phyloP scores from a whole-genome alignment of 2,888 invertebrate species.

The Folsomia candida region DNA sequence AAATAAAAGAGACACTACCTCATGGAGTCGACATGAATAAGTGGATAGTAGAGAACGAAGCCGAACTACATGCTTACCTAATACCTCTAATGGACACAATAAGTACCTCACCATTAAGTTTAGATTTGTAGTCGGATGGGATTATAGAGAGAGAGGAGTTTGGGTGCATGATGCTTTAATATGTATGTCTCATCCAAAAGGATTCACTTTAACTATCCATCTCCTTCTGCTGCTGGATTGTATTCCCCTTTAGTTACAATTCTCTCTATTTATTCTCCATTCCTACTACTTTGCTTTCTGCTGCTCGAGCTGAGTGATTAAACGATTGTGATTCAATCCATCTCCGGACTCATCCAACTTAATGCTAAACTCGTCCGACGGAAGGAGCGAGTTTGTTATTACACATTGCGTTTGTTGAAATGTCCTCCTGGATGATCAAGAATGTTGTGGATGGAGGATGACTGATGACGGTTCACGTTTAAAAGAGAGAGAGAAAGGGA shows the following conservation, averaged over 20 bases:
- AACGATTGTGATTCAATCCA: background rate
- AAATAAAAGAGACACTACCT: too few relatives aligned
- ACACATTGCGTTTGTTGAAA: background rate
- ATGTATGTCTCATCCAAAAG: too few relatives aligned
- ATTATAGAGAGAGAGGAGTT: slow-evolving; percentile 17
- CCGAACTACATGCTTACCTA: slow-evolving; percentile 17
- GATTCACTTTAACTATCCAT: too few relatives aligned
- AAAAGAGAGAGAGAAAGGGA: slow-evolving; percentile 1
- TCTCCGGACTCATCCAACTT: background rate
- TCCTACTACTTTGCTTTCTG: slow-evolving; percentile 17
- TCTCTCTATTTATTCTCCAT: slow-evolving; percentile 18
- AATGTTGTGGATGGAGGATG: slow-evolving; percentile 2
- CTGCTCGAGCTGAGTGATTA: background rate
- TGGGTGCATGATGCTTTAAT: too few relatives aligned
- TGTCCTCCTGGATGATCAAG: background rate
- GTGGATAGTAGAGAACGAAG: background rate
- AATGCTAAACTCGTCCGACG: background rate
- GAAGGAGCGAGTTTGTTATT: background rate
- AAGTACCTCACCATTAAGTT: slow-evolving; percentile 15
- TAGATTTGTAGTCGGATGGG: background rate
- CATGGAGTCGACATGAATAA: background rate
- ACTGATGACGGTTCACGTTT: slow-evolving; percentile 19
- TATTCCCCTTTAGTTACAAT: slow-evolving; percentile 12
- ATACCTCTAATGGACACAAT: slow-evolving; percentile 17
- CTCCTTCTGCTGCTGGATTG: slow-evolving; percentile 6